Evolutionary conservation across 2,797 vertebrate genomes (phyloP), one percentile per base, ranked within the genome.

Genomic region (Rhabdophis nuchalis): DNA sequence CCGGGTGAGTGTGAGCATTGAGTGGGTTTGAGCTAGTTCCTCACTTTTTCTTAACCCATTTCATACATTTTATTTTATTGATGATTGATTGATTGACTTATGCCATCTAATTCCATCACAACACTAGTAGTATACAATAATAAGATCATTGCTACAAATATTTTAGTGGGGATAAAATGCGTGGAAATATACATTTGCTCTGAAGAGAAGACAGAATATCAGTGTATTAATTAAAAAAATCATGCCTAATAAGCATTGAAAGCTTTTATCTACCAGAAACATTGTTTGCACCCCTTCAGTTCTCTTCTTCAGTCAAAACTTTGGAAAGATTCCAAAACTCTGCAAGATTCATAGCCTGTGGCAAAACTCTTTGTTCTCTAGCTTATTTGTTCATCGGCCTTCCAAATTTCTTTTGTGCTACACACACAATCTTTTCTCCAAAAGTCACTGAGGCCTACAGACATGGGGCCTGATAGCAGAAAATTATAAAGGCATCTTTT

Each of bases 401-500:
- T 32, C 53, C 36, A 85, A 27, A 0, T 0, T 89, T 77, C 64
- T 46, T 90, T 77, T 58, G 86, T 95, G 77, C 93, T 36, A 11
- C 32, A 72, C n/a, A 50, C 16, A 46, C 54, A 25, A 46, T 41
- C 46, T 90, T 90, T 89, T 46, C 64, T 61, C n/a, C 93, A 90
- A 92, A 89, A 89, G 64, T 85, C 92, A 90, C 68, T 96, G 90
- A 93, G 95, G 90, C 54, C 29, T 4, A 87, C 82, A 95, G 88
- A 95, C 93, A 93, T 0, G 92, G 90, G 94, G 57, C 93, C 92
- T 95, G 57, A 92, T 86, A 12, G 5, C 18, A 92, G 93, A 95
- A 85, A 64, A 93, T 93, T 94, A 93, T 92, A 16, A 50, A 53
- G 36, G 12, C 91, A 93, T 92, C 95, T 92, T 91, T 92, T 88